These are phyloP conservation scores for Benitochromis conjunctus DNA, from an alignment of 2,113 vertebrate genomes.

Conservation along the genomic window DNA sequence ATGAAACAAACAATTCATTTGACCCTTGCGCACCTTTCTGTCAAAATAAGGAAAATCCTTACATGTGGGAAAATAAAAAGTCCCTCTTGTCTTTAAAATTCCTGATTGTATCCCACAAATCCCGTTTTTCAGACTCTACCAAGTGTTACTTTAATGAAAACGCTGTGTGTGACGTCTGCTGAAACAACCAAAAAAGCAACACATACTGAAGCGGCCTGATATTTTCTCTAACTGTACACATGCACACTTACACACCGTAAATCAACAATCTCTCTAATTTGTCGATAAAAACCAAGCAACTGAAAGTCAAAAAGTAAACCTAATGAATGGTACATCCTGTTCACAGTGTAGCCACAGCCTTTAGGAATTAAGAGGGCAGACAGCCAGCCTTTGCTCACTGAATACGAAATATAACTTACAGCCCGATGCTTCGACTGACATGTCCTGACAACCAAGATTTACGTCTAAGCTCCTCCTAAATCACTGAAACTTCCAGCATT, in stretches of 20 bases:
- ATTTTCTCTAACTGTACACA: background rate
- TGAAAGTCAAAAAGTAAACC: slow-evolving; percentile 8
- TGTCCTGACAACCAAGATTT: background rate
- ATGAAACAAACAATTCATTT: background rate
- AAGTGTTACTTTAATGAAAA: background rate
- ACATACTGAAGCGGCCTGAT: background rate
- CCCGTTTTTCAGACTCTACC: background rate
- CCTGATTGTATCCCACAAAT: background rate
- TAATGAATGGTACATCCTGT: slow-evolving; percentile 27
- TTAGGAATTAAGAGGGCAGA: background rate
- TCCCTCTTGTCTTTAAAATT: background rate
- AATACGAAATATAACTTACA: slow-evolving; percentile 1
- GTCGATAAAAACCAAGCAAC: slow-evolving; percentile 26
- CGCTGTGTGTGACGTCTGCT: background rate
- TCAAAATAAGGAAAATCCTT: background rate
- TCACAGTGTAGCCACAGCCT: slow-evolving; percentile 44
- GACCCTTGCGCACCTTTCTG: background rate
- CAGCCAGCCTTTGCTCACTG: background rate
- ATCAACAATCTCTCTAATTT: background rate
- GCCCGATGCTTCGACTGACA: slow-evolving; percentile 11
- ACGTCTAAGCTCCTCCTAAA: background rate
- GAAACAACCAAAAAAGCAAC: slow-evolving; percentile 8
- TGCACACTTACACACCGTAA: background rate
- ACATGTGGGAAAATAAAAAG: background rate
- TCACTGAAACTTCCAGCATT: slow-evolving; percentile 7